Conservation (phyloP, 2,113 vertebrate genomes). For the Maccullochella peelii region DNA sequence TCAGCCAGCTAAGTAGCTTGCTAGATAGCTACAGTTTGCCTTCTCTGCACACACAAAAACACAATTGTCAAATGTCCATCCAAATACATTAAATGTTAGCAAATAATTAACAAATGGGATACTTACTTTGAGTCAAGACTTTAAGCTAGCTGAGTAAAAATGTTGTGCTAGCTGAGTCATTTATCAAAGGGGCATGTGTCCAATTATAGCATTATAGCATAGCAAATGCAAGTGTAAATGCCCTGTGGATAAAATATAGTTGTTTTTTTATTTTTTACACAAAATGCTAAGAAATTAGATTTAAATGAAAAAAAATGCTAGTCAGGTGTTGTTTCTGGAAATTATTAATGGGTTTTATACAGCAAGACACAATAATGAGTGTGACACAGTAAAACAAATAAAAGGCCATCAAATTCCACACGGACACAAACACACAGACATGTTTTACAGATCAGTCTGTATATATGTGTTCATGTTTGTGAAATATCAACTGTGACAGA, state of each 20-base stretch:
- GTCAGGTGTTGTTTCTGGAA: not conserved
- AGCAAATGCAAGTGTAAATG: not conserved
- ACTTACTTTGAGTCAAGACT: too few species aligned
- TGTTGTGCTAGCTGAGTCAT: not conserved
- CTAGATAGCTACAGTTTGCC: not conserved
- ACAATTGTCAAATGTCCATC: too few species aligned
- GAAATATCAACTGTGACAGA: not conserved
- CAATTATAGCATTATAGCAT: not conserved
- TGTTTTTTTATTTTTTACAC: too few species aligned
- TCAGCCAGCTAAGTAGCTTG: not conserved
- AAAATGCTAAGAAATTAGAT: not conserved
- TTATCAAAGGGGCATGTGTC: not conserved
- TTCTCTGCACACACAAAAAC: not conserved
- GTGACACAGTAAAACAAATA: not conserved
- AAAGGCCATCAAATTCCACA: not conserved
- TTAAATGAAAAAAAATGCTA: not conserved
- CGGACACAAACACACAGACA: not conserved
- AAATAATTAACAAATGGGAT: not conserved
- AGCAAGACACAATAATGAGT: not conserved
- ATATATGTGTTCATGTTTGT: not conserved
- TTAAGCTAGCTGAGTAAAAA: too few species aligned
- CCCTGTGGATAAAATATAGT: too few species aligned
- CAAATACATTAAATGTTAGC: not conserved
- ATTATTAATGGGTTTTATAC: not conserved
- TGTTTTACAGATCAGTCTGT: not conserved